A percentile compares a stretch with the other conserved stretches of the same genome.
Evolutionary conservation across 2,113 vertebrate genomes (phyloP).

Genomic region (Acrocephalus arundinaceus): DNA sequence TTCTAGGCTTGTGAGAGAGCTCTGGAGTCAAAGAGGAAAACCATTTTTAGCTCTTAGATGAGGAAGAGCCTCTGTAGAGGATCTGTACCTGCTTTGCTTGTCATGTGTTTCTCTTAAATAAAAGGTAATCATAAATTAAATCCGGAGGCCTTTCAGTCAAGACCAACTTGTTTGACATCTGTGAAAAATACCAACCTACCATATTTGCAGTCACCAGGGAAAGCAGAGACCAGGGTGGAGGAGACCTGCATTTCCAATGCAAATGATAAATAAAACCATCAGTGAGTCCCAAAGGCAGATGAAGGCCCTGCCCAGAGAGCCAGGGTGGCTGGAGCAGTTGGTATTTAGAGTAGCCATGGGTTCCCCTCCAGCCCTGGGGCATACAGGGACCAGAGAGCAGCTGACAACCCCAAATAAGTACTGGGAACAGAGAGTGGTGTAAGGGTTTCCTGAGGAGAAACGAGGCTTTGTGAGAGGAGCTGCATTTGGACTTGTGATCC

Average conservation of each 20-base stretch:
- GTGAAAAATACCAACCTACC: background rate
- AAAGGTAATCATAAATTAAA: slow-evolving; percentile 25
- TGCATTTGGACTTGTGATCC: background rate
- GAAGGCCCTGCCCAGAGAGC: background rate
- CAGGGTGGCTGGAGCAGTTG: background rate
- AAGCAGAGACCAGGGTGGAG: background rate
- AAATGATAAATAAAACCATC: background rate
- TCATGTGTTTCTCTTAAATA: background rate
- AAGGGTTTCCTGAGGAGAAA: background rate
- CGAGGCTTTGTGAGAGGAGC: background rate
- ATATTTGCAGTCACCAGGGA: background rate
- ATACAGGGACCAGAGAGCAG: background rate
- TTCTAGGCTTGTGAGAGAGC: background rate
- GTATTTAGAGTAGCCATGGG: background rate
- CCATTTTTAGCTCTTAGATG: background rate
- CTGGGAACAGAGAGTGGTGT: background rate
- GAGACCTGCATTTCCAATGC: slow-evolving; percentile 40
- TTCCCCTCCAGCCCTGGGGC: background rate
- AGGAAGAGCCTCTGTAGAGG: background rate
- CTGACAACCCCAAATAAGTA: background rate
- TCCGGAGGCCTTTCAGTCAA: background rate
- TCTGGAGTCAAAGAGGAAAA: background rate
- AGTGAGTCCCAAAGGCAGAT: background rate
- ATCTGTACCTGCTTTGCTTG: background rate
- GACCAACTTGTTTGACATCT: background rate